phyloP scores from a whole-genome alignment of 2,113 vertebrate species.

The Rhabdornis inornatus region DNA sequence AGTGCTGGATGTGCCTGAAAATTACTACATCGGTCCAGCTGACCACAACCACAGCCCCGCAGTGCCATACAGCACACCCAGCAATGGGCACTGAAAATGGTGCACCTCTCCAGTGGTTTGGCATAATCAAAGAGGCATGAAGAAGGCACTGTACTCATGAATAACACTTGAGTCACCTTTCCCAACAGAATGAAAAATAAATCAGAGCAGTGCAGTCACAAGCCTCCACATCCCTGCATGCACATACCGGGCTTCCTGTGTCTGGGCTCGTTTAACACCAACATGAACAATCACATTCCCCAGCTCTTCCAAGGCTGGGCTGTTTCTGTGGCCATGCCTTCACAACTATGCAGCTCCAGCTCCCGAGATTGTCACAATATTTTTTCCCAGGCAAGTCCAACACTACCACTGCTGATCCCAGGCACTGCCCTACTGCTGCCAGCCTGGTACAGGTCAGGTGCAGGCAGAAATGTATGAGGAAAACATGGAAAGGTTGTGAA shows the following conservation, averaged over 20 bases:
- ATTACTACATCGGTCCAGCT: rapidly evolving
- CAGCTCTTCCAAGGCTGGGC: background rate
- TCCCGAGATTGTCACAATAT: rapidly evolving
- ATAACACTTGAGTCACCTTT: background rate
- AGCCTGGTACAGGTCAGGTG: background rate
- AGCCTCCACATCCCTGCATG: background rate
- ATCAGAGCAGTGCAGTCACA: background rate
- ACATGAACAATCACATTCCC: background rate
- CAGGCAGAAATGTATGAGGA: background rate
- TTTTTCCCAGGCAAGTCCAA: background rate
- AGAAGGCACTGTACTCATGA: background rate
- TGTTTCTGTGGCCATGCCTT: background rate
- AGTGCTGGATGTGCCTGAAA: background rate
- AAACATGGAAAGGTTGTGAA: background rate
- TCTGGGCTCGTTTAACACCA: background rate
- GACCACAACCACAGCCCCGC: background rate
- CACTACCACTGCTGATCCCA: background rate
- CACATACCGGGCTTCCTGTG: background rate
- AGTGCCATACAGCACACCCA: rapidly evolving
- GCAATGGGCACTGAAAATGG: background rate
- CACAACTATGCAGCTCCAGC: background rate
- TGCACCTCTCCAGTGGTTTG: background rate
- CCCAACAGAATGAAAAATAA: background rate
- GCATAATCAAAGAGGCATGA: background rate
- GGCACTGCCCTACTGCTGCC: background rate